Evolutionary conservation across 37 sponge, comb jelly and placozoan genomes (phyloP), one percentile per base, ranked within the genome.

Genomic region (Spongilla lacustris): DNA sequence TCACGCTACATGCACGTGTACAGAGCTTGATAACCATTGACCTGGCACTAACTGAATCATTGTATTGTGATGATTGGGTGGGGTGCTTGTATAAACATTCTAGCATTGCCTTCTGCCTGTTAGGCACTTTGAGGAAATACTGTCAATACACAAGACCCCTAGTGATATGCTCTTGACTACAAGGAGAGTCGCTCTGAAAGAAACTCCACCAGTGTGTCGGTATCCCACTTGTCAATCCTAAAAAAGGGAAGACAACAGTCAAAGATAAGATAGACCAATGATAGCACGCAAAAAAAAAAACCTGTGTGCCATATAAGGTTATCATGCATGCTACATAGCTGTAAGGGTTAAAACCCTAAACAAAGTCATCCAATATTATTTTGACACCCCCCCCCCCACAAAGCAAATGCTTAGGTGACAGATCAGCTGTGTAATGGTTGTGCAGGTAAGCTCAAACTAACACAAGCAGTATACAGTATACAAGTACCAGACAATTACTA

Each of bases 221-320:
- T 92, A 70, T 89, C 85, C 97, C 97, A 97, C 77, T 82, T 95
- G 76, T 92, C 97, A 77, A 97, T 95, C 34, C 96, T 93, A 74
- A 13, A 83, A 29, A 31, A 38, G 34, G 67, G 5, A 36, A 82
- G 58, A 83, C 32, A 46, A 69, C 3, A 83, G 30, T 29, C 30
- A 50, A n/a, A n/a, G n/a, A n/a, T n/a, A n/a, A n/a, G n/a, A n/a
- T n/a, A n/a, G n/a, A n/a, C n/a, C n/a, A n/a, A n/a, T n/a, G n/a
- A n/a, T n/a, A n/a, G n/a, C n/a, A n/a, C n/a, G n/a, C n/a, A n/a
- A n/a, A n/a, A n/a, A n/a, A n/a, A n/a, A n/a, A n/a, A n/a, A n/a
- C n/a, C n/a, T n/a, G n/a, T n/a, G n/a, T n/a, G 6, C 25, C 27
- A 69, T 10, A 23, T 31, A 74, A 26, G 38, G n/a, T n/a, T n/a